Evolutionary conservation across 1,140 invertebrate species (phyloP), one percentile per base, ranked within the genome.

Genomic region (Zaprionus gabonicus): DNA sequence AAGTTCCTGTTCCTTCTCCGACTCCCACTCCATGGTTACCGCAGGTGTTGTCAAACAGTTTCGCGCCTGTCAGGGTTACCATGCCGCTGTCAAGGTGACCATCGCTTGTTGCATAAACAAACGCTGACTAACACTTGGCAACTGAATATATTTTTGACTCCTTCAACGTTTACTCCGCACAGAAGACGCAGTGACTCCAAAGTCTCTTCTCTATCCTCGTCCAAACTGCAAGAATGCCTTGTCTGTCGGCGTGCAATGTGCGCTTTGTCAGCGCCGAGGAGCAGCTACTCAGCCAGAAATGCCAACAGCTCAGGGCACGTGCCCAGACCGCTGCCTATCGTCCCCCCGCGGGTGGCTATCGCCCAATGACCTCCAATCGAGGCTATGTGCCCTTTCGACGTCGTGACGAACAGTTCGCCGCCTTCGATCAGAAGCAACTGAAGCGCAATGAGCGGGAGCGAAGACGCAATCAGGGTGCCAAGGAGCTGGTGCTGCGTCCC

Each of bases 221-320:
- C 31, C 31, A 31, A 34, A 3, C 9, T n/a, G n/a, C 3, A 12
- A 71, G n/a, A 41, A 92, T 92, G 91, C 91, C 91, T 5, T 92
- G 91, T 38, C 80, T 81, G 25, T 92, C 91, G 34, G 91, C 91
- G 20, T 88, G 81, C 15, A 92, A 92, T 71, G 78, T 92, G 60
- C 87, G 82, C 13, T 91, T 91, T 20, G 73, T 81, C 28, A 86
- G 83, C 28, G 87, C 88, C 27, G 76, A 85, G 15, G 69, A 80
- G 62, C 75, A 86, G 62, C 9, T 34, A 9, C 20, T 81, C 36
- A 82, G 56, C 66, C 77, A 71, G 28, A 73, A 65, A 65, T 79
- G 74, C 23, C 72, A 84, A 20, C 76, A 92, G 44, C 56, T 80
- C n/a, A 53, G 80, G 34, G 69, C 80, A 0, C 71, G 87, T 1